phyloP scores from a whole-genome alignment of 2,797 vertebrate genomes.

The Prunella strophiata region DNA sequence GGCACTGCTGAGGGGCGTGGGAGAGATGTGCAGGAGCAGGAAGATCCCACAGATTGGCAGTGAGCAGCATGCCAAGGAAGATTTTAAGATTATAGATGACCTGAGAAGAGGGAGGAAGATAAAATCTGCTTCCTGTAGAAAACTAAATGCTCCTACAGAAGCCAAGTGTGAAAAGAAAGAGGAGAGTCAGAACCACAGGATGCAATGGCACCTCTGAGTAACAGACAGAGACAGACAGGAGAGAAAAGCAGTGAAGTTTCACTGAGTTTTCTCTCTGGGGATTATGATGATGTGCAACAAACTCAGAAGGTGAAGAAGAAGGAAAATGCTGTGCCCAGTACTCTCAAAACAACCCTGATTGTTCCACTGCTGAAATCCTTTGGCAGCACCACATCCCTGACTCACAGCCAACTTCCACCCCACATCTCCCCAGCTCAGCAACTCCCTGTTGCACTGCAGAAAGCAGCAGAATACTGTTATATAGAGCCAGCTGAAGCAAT shows the following conservation, averaged over 20 bases:
- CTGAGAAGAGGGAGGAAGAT: neutral
- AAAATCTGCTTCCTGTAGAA: constrained; percentile 12
- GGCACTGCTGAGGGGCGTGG: neutral
- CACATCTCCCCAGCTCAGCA: neutral
- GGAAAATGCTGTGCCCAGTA: neutral
- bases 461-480: neutral
- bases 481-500: neutral
- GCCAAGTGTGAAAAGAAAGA: neutral
- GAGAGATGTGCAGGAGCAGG: neutral
- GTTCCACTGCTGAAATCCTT: neutral
- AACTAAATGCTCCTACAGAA: neutral
- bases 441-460: neutral
- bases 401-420: neutral
- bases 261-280: neutral
- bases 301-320: neutral
- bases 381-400: neutral
- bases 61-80: neutral
- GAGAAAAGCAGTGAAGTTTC: neutral
- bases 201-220: neutral
- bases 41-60: neutral
- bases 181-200: neutral
- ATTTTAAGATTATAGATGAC: neutral
- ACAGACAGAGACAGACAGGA: neutral
- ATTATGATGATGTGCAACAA: neutral
- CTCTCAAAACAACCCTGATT: neutral